Base-by-base conservation (phyloP, 2,888 invertebrate species). In the Scaptomyza tumidula region DNA sequence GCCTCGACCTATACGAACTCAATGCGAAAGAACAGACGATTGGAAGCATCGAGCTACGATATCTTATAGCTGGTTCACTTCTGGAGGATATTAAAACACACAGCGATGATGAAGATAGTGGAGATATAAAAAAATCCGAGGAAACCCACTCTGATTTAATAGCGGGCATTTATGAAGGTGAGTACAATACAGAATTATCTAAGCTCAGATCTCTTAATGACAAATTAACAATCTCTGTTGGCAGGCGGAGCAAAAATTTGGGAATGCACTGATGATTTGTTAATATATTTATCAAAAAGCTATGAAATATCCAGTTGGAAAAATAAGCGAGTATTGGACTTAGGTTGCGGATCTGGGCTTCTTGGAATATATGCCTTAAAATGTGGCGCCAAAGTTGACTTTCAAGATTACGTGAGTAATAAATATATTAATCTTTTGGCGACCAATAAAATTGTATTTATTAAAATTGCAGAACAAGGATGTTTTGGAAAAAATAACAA, bases 161-260 rank as follows among this genome's bases (percentile, higher is more conserved):
- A 58, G 93, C 95, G 43, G 95, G 95, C 9, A 93, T 95, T 86
- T 97, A 97, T 93, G 97, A 97, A 94, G 97, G 96, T 95, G 89
- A 53, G 48, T 31, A 14, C 4, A 41, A n/a, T 6, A 52, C 19
- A 19, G 9, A 3, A 4, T 14, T 43, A 16, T n/a, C 0, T 43
- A 5, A 6, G 16, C 24, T 10, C 7, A 24, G 9, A 27, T 24
- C 10, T 9, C n/a, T 3, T 14, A 24, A 13, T 16, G 13, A 33
- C 9, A 10, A 11, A 1, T 24, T 7, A 46, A 93, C 52, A 10
- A 14, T 4, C 31, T 46, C 24, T 50, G 7, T 35, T 70, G 90
- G 0, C 14, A 97, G 98, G 98, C 82, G 99, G 99, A 10, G 93
- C 98, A 33, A 98, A 98, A 93, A 95, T 98, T 66, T 99, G 99